These are phyloP conservation scores for Prosopocoilus inquinatus DNA, from an alignment of 2,888 invertebrate genomes.

Conservation along the genomic window DNA sequence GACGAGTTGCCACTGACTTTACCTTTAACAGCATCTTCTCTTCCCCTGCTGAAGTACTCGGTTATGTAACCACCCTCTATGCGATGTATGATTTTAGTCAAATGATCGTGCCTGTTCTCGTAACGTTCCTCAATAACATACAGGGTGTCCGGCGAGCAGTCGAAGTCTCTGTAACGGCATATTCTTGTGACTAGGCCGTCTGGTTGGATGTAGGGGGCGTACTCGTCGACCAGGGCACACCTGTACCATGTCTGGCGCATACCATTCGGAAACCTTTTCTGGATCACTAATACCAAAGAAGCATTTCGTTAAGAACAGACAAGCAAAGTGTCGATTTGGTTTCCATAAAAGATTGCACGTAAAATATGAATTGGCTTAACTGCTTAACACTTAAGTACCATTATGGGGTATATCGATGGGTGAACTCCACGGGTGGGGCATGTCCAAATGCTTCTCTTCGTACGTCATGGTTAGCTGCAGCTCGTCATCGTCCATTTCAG, in stretches of 20 bases:
- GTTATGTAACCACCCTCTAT: conserved; percentile 53
- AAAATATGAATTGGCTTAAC: too few species aligned
- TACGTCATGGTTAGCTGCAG: conserved; percentile 51
- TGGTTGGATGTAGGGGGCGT: conserved; percentile 69
- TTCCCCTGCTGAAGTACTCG: conserved; percentile 65
- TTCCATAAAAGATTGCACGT: too few species aligned
- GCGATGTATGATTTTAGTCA: conserved; percentile 57
- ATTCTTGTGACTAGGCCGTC: conserved; percentile 71
- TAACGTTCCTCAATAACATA: conserved; percentile 60
- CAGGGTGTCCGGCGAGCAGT: conserved; percentile 48
- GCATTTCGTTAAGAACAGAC: too few species aligned
- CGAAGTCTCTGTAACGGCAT: conserved; percentile 61
- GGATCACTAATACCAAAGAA: conserved; percentile 9
- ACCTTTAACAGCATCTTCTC: conserved; percentile 70
- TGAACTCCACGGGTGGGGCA: conserved; percentile 73
- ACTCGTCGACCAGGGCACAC: conserved; percentile 72
- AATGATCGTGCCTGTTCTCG: conserved; percentile 64
- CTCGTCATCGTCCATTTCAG: conserved; percentile 55
- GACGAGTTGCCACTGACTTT: too few species aligned
- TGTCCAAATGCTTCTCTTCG: conserved; percentile 71
- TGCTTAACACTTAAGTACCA: too few species aligned
- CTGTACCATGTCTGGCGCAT: conserved; percentile 69
- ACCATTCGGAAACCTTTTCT: conserved; percentile 72
- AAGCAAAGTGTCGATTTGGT: too few species aligned
- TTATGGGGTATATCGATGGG: conserved; percentile 62